Base-by-base conservation (phyloP, 2,113 vertebrate species). In the Centropristis striata region DNA sequence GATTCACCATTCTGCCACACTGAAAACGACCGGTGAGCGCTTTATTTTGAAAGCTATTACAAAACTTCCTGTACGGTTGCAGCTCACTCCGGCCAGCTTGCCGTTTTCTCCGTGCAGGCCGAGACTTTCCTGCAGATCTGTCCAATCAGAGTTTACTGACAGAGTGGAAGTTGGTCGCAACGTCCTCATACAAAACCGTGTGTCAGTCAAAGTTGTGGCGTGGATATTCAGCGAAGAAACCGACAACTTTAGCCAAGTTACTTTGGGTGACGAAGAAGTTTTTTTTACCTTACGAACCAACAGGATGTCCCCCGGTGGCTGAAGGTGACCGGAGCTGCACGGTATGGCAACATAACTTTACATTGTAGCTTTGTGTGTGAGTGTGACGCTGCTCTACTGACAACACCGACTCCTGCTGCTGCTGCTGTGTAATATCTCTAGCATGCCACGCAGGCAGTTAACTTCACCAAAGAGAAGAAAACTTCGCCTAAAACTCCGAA, bases 371-470 rank as follows among this genome's bases (percentile, higher is more conserved):
- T 37, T 18, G 70, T 18, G 59, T 72, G 77, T 71, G 63, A 14
- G 77, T 71, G 63, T 12, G 18, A 47, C n/a, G 12, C 51, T 20
- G 72, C 64, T 59, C 75, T 23, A 71, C 25, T 59, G 78, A 72
- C 51, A 70, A 57, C 80, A 44, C 53, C 4, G 64, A 57, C 58
- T 23, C n/a, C 61, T 5, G 77, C 60, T 18, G 32, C 65, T n/a
- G 41, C 54, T 47, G n/a, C 49, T 18, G 36, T 41, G 71, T 5
- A 20, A 28, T 13, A 41, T 16, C 25, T 46, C 27, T 74, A 86
- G 88, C 74, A 87, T 92, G 93, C 92, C 92, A 94, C 91, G 93
- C 90, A 93, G 69, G 90, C 91, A 93, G 57, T 64, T 65, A 60
- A 78, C 69, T 65, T 58, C 81, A 63, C 28, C 64, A 72, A 68